Base-by-base conservation (phyloP, 2,888 invertebrate species). In the Fragum sueziense region DNA sequence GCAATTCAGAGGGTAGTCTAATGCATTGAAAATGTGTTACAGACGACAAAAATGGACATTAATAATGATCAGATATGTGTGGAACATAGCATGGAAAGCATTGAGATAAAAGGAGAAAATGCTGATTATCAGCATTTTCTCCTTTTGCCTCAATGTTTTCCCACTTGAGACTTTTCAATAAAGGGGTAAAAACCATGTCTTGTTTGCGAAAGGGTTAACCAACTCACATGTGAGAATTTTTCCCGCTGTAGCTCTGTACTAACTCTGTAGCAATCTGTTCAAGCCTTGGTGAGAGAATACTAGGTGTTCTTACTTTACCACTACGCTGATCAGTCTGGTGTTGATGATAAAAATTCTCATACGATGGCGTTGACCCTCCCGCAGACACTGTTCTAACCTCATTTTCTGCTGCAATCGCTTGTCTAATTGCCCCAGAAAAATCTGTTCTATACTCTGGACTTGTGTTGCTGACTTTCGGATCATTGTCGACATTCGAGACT, bases 191-290 rank as follows among this genome's bases (percentile, higher is more conserved):
- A n/a, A n/a, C n/a, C n/a, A n/a, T n/a, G n/a, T n/a, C n/a, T n/a
- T n/a, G n/a, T n/a, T n/a, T n/a, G n/a, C n/a, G n/a, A n/a, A n/a
- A n/a, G n/a, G n/a, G n/a, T n/a, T n/a, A n/a, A n/a, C n/a, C n/a
- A n/a, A 79, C 70, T 71, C 69, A 82, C 82, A 74, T 79, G 31
- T 74, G 70, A 17, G 82, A 79, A 51, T 82, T 79, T 62, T 71
- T 47, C 29, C 80, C 80, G 33, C 77, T 77, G 37, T 74, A 83
- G 4, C 52, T 80, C 27, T 77, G 72, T 2, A 80, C 80, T 7
- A 83, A 73, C 33, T 83, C 79, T 62, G 79, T 62, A 22, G 83
- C 80, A 31, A 83, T 41, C 34, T 79, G 74, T 65, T 79, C 7
- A 47, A 47, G n/a, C 3, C 47, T 9, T 47, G 47, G 4, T 9